phyloP scores from a whole-genome alignment of 2,113 vertebrate species.

The Nymphicus hollandicus region DNA sequence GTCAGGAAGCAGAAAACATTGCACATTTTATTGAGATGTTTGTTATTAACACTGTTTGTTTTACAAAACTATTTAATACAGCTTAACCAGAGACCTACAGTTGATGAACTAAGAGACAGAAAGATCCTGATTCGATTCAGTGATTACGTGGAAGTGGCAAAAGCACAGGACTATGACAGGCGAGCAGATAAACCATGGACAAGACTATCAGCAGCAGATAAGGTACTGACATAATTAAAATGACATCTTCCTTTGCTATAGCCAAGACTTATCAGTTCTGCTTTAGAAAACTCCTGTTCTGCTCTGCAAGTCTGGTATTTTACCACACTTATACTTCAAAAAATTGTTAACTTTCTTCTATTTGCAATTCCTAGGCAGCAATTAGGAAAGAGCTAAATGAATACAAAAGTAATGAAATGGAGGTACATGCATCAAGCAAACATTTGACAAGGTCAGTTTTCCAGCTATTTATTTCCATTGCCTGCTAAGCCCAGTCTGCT shows the following conservation, averaged over 20 bases:
- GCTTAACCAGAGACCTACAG: slow-evolving; percentile 96
- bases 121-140: slow-evolving; percentile 98
- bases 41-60: not conserved
- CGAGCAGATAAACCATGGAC: slow-evolving; percentile 98
- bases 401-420: slow-evolving; percentile 99
- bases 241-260: not conserved
- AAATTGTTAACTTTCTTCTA: not conserved
- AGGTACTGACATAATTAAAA: slow-evolving; percentile 71
- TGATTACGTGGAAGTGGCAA: slow-evolving; percentile 98
- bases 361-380: slow-evolving; percentile 82
- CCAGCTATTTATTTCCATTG: not conserved
- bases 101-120: slow-evolving; percentile 93
- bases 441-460: slow-evolving; percentile 91
- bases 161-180: slow-evolving; percentile 98
- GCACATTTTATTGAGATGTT: not conserved
- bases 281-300: not conserved
- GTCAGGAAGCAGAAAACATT: not conserved
- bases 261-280: not conserved
- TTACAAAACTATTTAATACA: slow-evolving; percentile 46
- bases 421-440: slow-evolving; percentile 96
- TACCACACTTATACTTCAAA: not conserved
- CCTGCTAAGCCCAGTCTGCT: not conserved
- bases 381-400: slow-evolving; percentile 98
- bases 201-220: slow-evolving; percentile 92
- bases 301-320: not conserved